Evolutionary conservation across 2,797 vertebrate species (phyloP).

Genomic region (Ctenopoma multispine): DNA sequence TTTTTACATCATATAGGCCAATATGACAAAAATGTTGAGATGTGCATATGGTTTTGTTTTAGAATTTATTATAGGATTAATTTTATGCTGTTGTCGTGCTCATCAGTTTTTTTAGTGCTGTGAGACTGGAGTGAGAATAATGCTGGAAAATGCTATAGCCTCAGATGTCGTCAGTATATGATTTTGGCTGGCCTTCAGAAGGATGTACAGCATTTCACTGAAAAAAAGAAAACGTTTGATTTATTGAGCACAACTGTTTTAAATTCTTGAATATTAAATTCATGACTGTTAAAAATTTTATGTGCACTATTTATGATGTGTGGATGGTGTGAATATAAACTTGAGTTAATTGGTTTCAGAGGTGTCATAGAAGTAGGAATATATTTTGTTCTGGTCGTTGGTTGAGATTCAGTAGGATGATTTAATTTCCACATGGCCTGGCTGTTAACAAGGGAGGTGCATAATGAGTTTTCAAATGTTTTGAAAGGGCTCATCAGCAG

Average conservation of each 20-base stretch:
- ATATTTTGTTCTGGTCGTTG: conserved; percentile 38
- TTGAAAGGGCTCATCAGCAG: conserved; percentile 53
- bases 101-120: background rate
- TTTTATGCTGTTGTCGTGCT: conserved; percentile 1
- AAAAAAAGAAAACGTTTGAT: conserved; percentile 4
- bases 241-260: background rate
- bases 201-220: background rate
- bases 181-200: conserved; percentile 29
- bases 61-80: conserved; percentile 18
- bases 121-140: background rate
- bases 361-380: conserved; percentile 36
- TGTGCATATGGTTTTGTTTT: conserved; percentile 1
- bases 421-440: conserved; percentile 50
- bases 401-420: conserved; percentile 37
- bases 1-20: background rate
- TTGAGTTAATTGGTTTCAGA: conserved; percentile 24
- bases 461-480: conserved; percentile 58
- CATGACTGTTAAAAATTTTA: conserved; percentile 4
- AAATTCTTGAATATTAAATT: background rate
- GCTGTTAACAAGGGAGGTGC: conserved; percentile 34
- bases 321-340: conserved; percentile 23
- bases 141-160: conserved; percentile 3
- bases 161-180: conserved; percentile 30
- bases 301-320: conserved; percentile 24
- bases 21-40: background rate